Evolutionary conservation across 2,888 invertebrate species (phyloP).

Genomic region (Flexamia atlantica): DNA sequence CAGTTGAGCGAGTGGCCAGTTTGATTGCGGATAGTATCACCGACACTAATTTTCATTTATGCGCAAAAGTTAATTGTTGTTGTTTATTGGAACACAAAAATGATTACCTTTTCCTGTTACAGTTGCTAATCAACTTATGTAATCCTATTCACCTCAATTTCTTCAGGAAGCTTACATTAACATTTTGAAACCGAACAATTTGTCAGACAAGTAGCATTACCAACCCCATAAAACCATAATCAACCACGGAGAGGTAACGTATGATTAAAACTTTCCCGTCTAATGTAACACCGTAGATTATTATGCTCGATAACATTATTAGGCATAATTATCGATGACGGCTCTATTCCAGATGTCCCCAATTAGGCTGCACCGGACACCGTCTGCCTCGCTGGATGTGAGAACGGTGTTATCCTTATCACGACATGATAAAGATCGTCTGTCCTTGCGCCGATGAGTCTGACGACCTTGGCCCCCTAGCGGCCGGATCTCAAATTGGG

Average conservation of each 20-base stretch:
- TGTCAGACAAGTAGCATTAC: too few relatives aligned
- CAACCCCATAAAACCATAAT: too few relatives aligned
- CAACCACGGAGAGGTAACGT: background rate
- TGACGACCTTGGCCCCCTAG: background rate
- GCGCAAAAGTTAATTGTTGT: too few relatives aligned
- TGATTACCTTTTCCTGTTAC: too few relatives aligned
- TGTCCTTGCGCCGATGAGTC: constrained; percentile 14
- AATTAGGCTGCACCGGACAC: background rate
- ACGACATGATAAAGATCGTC: background rate
- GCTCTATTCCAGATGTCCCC: background rate
- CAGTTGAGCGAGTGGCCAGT: too few relatives aligned
- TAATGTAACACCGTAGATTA: background rate
- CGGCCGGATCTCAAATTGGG: background rate
- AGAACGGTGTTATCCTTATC: background rate
- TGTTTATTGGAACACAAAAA: too few relatives aligned
- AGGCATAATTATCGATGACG: background rate
- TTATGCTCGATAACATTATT: background rate
- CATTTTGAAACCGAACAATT: too few relatives aligned
- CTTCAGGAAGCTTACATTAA: too few relatives aligned
- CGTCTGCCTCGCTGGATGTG: background rate
- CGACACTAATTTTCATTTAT: too few relatives aligned
- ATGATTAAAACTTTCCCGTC: constrained; percentile 23
- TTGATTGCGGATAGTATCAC: too few relatives aligned
- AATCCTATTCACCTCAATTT: too few relatives aligned
- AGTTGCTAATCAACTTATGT: too few relatives aligned